Conservation (phyloP, 2,888 invertebrate species). For the Andrena praecox region DNA sequence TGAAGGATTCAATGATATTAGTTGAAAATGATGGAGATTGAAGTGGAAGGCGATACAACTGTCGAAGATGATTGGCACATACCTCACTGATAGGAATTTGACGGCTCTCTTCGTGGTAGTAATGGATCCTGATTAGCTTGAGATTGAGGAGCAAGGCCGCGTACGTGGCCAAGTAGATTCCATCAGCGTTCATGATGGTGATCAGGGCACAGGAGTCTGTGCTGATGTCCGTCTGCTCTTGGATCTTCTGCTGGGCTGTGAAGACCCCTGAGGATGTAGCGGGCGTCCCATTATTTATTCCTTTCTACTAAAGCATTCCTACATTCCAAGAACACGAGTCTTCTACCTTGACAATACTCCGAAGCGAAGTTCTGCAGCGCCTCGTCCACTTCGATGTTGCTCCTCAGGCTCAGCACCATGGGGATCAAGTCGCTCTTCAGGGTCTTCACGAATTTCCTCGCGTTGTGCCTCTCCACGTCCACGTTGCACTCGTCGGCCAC, state of each 20-base stretch:
- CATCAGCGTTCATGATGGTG: conserved; percentile 97
- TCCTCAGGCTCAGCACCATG: conserved; percentile 90
- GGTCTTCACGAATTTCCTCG: conserved; percentile 92
- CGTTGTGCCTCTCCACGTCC: conserved; percentile 94
- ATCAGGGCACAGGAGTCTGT: conserved; percentile 86
- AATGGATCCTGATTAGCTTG: conserved; percentile 91
- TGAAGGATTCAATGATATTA: conserved; percentile 81
- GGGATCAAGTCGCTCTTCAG: conserved; percentile 91
- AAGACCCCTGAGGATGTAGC: conserved; percentile 76
- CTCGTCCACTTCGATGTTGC: conserved; percentile 95
- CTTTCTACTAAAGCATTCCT: neutral
- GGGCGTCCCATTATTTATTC: neutral
- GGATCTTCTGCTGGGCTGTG: conserved; percentile 79
- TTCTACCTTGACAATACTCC: conserved; percentile 93
- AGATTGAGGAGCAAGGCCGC: conserved; percentile 93
- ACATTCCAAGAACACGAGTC: conserved; percentile 70
- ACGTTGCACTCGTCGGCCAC: conserved; percentile 89
- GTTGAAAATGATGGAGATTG: neutral
- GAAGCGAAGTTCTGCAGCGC: conserved; percentile 97
- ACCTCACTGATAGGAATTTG: conserved; percentile 86
- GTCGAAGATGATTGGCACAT: conserved; percentile 13
- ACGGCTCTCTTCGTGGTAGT: conserved; percentile 87
- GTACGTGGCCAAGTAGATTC: conserved; percentile 96
- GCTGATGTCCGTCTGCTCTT: conserved; percentile 77
- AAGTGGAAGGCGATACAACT: neutral